These are phyloP conservation scores for Panonychus citri DNA, from an alignment of 1,140 invertebrate species.

Conservation along the genomic window DNA sequence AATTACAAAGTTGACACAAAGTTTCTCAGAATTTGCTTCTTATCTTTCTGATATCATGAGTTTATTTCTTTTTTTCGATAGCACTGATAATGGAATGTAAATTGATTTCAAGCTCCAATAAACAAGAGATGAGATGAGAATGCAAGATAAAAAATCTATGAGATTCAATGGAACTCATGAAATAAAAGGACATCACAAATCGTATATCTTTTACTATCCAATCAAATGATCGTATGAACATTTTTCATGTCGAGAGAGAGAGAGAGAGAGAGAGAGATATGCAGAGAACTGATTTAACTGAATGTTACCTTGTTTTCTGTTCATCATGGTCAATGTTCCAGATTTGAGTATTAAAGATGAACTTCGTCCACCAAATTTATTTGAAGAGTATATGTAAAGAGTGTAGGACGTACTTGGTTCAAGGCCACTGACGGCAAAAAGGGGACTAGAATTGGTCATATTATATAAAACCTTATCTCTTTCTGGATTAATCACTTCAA, in stretches of 20 bases:
- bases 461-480: constrained; percentile 10
- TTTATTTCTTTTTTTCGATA: no score
- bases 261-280: background rate
- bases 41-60: background rate
- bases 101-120: no score
- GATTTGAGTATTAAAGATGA: background rate
- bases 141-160: background rate
- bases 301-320: background rate
- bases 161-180: no score
- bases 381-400: constrained; percentile 25
- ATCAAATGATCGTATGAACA: no score
- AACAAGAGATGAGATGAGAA: background rate
- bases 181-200: no score
- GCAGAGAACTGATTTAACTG: background rate
- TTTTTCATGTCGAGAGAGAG: background rate
- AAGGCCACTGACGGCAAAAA: constrained; percentile 12
- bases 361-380: background rate
- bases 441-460: constrained; percentile 8
- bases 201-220: no score
- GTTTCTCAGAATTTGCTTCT: background rate
- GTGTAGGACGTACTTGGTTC: constrained; percentile 11
- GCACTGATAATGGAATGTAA: no score
- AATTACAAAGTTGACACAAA: no score
- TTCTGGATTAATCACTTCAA: constrained; percentile 42
- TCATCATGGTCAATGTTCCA: background rate